Evolutionary conservation across 2,888 invertebrate genomes (phyloP), one percentile per base, ranked within the genome.

Genomic region (Drosophila aldrichi): DNA sequence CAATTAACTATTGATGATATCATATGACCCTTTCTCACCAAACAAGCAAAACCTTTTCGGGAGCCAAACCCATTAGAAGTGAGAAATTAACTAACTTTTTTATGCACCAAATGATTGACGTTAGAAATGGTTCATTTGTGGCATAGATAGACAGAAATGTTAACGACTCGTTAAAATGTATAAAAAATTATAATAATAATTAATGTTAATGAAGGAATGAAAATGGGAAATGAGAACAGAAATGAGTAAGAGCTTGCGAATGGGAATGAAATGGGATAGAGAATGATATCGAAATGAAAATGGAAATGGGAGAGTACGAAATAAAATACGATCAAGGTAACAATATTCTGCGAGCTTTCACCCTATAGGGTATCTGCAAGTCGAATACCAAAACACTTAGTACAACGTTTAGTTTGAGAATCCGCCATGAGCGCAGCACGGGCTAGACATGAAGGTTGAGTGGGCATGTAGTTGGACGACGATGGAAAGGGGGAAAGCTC

Each of bases 1-100:
- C 61, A 74, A 63, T 70, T 74, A 65, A 48, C 29, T 49, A 46
- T 63, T 72, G 58, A 62, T 74, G 59, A 49, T 59, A 38, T 55
- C 54, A 65, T 14, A 32, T 54, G 38, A 73, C 41, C 43, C 29
- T 34, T 22, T 22, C 22, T 12, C 22, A 18, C n/a, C 10, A 9
- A 12, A 16, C 46, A 14, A 46, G n/a, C n/a, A 1, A 12, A n/a
- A 25, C 46, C 29, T 29, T 55, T 55, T 44, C 20, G 3, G 18
- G 12, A 34, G 18, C 12, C 18, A 14, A n/a, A 10, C 25, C 10
- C 36, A 52, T 22, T 52, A 25, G 10, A 9, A 22, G 22, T 52
- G 36, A 16, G 22, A 38, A 36, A 22, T 16, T n/a, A 20, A 34
- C 18, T 7, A 32, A 20, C 32, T 49, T 49, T 49, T 49, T 32